These are phyloP conservation scores for Florisuga fusca DNA, from an alignment of 2,797 vertebrate genomes.

Conservation along the genomic window DNA sequence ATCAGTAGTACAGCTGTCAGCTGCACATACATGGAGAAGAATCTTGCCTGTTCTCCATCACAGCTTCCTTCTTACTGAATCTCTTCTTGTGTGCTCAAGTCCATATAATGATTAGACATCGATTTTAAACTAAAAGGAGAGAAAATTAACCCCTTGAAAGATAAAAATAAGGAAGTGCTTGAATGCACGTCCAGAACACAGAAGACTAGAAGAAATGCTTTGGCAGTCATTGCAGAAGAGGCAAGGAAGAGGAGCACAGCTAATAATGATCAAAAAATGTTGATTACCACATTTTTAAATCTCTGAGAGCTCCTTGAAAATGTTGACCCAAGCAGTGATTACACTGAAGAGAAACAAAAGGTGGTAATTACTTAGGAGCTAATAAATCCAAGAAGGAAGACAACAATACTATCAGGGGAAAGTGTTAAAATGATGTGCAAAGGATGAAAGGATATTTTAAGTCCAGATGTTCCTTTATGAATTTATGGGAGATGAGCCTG, in stretches of 20 bases:
- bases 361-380: slow-evolving; percentile 48
- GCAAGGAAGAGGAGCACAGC: neutral
- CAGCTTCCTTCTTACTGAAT: neutral
- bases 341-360: slow-evolving; percentile 33
- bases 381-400: slow-evolving; percentile 52
- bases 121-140: slow-evolving; percentile 43
- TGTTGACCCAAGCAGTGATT: slow-evolving; percentile 46
- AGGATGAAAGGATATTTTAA: slow-evolving; percentile 62
- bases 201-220: neutral
- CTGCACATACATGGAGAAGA: neutral
- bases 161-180: neutral
- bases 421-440: slow-evolving; percentile 41
- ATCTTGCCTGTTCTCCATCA: neutral
- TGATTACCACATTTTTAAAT: slow-evolving; percentile 35
- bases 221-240: neutral
- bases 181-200: neutral
- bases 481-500: slow-evolving; percentile 31
- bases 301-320: slow-evolving; percentile 33
- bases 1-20: neutral
- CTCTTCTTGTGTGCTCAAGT: neutral
- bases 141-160: neutral
- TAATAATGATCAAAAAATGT: slow-evolving; percentile 37
- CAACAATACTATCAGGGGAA: slow-evolving; percentile 40
- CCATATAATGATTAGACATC: slow-evolving; percentile 2
- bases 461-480: slow-evolving; percentile 56